phyloP scores from a whole-genome alignment of 2,888 invertebrate genomes.

The Erebia aethiops region DNA sequence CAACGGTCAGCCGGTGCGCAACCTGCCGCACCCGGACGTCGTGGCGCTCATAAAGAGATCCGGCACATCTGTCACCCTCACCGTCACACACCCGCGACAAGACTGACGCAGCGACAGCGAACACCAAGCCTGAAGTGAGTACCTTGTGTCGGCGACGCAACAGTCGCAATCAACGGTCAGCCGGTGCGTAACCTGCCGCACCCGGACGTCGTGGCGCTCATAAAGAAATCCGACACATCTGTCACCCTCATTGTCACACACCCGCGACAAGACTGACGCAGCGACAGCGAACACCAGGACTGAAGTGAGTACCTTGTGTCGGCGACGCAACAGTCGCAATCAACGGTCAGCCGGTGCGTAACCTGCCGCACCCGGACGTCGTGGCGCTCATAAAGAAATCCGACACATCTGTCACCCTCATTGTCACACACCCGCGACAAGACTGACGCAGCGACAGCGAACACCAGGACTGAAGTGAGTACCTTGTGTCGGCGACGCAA shows the following conservation, averaged over 20 bases:
- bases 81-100: conserved; percentile 76
- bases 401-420: too few relatives aligned
- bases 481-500: conserved; percentile 89
- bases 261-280: neutral
- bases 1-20: conserved; percentile 88
- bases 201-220: too few relatives aligned
- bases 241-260: neutral
- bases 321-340: too few relatives aligned
- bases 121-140: neutral
- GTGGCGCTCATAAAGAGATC: conserved; percentile 99
- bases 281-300: neutral
- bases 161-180: neutral
- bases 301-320: neutral
- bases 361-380: too few relatives aligned
- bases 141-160: conserved; percentile 68
- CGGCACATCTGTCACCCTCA: conserved; percentile 93
- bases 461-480: too few relatives aligned
- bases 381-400: too few relatives aligned
- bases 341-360: too few relatives aligned
- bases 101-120: conserved; percentile 44
- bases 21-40: conserved; percentile 97
- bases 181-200: too few relatives aligned
- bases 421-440: too few relatives aligned
- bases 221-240: too few relatives aligned
- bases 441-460: too few relatives aligned